Evolutionary conservation across 2,797 vertebrate genomes (phyloP), one percentile per base, ranked within the genome.

Genomic region (Mus spretus): DNA sequence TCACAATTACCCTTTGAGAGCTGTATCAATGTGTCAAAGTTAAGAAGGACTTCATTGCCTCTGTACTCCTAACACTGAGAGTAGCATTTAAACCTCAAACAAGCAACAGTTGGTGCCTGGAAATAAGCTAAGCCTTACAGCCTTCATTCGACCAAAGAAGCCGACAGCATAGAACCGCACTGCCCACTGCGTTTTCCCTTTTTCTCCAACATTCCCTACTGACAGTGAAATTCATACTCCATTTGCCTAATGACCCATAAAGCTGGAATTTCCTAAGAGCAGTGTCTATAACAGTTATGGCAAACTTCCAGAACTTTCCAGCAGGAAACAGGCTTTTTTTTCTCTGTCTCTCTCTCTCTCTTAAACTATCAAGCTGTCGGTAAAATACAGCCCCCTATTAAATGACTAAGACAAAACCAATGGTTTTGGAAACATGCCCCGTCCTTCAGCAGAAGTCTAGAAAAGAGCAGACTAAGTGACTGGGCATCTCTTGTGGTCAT

Each of bases 301-400:
- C 96, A 97, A 97, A 96, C 93, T 97, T 96, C 93, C 93, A 98
- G 6, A 95, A 78, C 74, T 91, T 96, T 87, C 65, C 47, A 91
- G 81, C 59, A 84, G 97, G 92, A 74, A 92, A 47, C 93, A 86
- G 94, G 31, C 70, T 85, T 85, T 28, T 98, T 17, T 74, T n/a
- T 75, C 57, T 59, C 70, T 97, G 13, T 57, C 57, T 22, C 57
- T 61, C 59, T 61, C 28, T 72, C 34, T 72, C 13, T 37, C 15
- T 97, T 96, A 91, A 94, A 82, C 96, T 98, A 97, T 97, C 80
- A 97, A 95, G 94, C 92, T 95, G 37, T 96, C 98, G 96, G 95
- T 89, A 97, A 98, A 98, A 97, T 97, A 90, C 94, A 95, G 95
- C 93, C 67, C 96, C 96, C 89, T 96, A 94, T 96, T 96, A 91